phyloP scores from a whole-genome alignment of 2,113 vertebrate genomes.

The Mus musculus region GRCm39 chr13:26177501-26178000 shows the following conservation, averaged over 20 bases:
- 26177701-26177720: fast-evolving
- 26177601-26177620: neutral
- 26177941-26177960: neutral
- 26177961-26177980: neutral
- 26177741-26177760: too few relatives aligned
- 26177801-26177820: neutral
- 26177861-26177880: neutral
- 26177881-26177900: neutral
- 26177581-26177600: neutral
- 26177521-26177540: neutral
- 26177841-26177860: neutral
- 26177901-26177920: neutral
- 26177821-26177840: neutral
- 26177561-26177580: neutral
- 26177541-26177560: neutral
- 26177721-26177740: neutral
- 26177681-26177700: neutral
- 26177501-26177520: too few relatives aligned
- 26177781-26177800: too few relatives aligned
- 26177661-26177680: neutral
- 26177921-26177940: neutral
- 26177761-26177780: fast-evolving
- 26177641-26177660: neutral
- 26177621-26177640: neutral
- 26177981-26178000: neutral